Percentiles rank a stretch among this genome's conserved stretches.
These are phyloP conservation scores for Grammomys dolichurus DNA, from an alignment of 2,113 vertebrate species.

Conservation along the genomic window DNA sequence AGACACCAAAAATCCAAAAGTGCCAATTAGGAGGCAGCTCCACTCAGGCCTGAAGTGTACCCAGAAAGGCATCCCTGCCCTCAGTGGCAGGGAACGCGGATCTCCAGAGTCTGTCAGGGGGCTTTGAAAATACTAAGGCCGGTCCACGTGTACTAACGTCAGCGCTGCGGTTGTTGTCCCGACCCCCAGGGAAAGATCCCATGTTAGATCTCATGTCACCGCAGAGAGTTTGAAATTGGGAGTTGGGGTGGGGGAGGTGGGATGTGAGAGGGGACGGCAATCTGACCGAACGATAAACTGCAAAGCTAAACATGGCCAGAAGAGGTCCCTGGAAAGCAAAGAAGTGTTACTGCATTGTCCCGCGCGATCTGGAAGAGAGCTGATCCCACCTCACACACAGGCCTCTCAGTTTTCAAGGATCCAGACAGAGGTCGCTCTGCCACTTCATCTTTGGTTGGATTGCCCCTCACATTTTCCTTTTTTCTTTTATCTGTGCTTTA, in stretches of 20 bases:
- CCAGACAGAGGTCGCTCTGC: not conserved
- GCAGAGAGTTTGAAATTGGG: not conserved
- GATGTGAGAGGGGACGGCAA: no score
- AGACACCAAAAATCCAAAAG: not conserved
- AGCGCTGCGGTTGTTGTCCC: not conserved
- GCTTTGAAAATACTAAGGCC: not conserved
- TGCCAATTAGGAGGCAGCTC: no score
- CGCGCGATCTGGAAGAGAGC: accelerated
- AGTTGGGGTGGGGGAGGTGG: not conserved
- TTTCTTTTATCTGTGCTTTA: not conserved
- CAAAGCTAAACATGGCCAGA: not conserved
- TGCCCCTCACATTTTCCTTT: not conserved
- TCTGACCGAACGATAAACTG: not conserved
- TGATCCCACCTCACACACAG: no score
- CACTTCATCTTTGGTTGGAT: not conserved
- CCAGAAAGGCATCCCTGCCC: not conserved
- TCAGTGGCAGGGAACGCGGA: not conserved
- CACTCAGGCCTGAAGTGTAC: not conserved
- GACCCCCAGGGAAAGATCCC: not conserved
- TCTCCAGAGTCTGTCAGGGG: no score
- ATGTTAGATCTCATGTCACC: not conserved
- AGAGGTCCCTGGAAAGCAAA: not conserved
- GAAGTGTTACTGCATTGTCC: not conserved
- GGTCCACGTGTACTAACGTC: not conserved
- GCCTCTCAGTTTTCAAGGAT: not conserved